These are phyloP conservation scores for Oegoconia quadripuncta DNA, from an alignment of 2,888 invertebrate species.

Conservation along the genomic window DNA sequence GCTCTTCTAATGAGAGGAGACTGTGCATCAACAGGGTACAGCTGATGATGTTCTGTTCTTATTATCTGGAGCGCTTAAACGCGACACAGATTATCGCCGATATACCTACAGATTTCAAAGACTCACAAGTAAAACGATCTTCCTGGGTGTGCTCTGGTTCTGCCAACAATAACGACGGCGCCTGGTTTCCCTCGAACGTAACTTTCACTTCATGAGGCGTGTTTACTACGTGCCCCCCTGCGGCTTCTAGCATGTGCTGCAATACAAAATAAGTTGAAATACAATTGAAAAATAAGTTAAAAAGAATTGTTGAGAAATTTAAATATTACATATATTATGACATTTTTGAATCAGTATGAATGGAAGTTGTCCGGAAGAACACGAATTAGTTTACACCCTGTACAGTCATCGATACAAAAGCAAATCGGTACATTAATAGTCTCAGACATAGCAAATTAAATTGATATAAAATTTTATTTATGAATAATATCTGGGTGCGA, in stretches of 20 bases:
- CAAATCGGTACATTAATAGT: too few relatives aligned
- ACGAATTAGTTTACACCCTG: too few relatives aligned
- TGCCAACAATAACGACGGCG: conserved; percentile 52
- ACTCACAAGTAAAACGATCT: conserved; percentile 59
- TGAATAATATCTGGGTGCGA: too few relatives aligned
- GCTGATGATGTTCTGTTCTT: neutral
- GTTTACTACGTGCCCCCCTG: conserved; percentile 55
- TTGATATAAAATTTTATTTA: too few relatives aligned
- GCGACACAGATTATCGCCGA: neutral
- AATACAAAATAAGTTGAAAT: conserved; percentile 6
- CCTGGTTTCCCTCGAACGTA: neutral
- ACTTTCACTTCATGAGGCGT: conserved; percentile 18
- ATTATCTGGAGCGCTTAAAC: neutral
- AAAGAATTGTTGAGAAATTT: too few relatives aligned
- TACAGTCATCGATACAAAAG: too few relatives aligned
- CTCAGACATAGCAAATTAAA: too few relatives aligned
- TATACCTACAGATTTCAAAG: neutral
- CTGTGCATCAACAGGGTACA: neutral
- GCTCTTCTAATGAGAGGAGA: too few relatives aligned
- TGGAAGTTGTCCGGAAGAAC: too few relatives aligned
- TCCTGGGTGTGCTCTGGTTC: conserved; percentile 67
- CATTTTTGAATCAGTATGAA: too few relatives aligned
- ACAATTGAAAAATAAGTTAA: too few relatives aligned
- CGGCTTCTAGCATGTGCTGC: conserved; percentile 52
- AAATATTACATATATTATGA: too few relatives aligned